Evolutionary conservation across 2,888 invertebrate genomes (phyloP).

Genomic region (Diarsia mendica): DNA sequence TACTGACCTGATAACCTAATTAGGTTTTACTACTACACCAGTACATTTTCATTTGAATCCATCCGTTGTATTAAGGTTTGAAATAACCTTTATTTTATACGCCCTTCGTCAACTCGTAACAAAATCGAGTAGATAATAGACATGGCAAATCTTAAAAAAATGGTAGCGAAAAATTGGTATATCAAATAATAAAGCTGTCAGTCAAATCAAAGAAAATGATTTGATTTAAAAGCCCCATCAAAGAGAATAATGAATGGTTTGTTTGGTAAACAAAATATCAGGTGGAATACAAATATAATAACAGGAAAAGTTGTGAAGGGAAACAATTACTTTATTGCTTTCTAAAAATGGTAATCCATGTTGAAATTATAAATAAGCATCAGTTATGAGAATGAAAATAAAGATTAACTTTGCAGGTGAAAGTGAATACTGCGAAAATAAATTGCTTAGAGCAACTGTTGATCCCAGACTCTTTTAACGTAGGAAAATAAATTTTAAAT

Average conservation of each 20-base stretch:
- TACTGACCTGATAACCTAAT: not conserved
- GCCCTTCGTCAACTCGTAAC: not conserved
- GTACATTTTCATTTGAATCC: not conserved
- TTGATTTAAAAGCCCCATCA: not conserved
- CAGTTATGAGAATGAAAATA: not conserved
- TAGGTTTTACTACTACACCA: not conserved
- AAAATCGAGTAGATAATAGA: not conserved
- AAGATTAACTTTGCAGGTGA: not conserved
- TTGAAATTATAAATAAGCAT: not conserved
- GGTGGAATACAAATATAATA: not conserved
- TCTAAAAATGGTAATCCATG: not conserved
- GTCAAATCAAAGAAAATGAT: no score
- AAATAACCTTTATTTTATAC: not conserved
- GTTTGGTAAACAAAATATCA: conserved; percentile 9
- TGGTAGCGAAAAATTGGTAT: not conserved
- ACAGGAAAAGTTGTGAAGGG: not conserved
- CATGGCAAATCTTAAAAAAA: not conserved
- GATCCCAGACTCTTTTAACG: not conserved
- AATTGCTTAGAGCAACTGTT: not conserved
- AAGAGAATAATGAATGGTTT: not conserved
- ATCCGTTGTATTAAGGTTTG: not conserved
- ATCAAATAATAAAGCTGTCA: not conserved
- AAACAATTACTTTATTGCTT: not conserved
- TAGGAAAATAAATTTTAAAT: conserved; percentile 14
- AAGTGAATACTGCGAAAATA: not conserved